Evolutionary conservation across 2,888 invertebrate species (phyloP), one percentile per base, ranked within the genome.

Genomic region (Blera fallax): DNA sequence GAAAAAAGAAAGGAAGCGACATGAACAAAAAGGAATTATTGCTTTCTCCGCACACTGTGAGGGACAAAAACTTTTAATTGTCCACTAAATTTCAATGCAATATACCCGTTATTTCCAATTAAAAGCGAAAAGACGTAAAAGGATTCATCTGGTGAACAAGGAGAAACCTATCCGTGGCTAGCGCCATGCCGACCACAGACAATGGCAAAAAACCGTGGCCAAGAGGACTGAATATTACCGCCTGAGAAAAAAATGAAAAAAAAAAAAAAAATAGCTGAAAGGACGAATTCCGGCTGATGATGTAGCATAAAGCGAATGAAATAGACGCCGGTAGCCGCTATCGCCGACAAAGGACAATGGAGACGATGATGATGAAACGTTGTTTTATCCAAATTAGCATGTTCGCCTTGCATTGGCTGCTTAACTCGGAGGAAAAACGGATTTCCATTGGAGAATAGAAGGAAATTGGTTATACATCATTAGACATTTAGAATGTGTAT

Each of bases 381-480:
- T 52, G 65, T 83, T 78, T 67, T 52, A 83, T 78, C 54, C 60
- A 78, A 83, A 83, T 83, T 83, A 83, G 83, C 83, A 83, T 83
- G 83, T 73, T 83, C 73, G 65, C 37, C 45, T 69, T 60, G 65
- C 67, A 67, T 54, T 54, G 67, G 52, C 52, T 29, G 24, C 27
- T 34, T 37, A 37, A 67, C 14, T 40, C 7, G 14, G 29, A 60
- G 58, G 34, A 27, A 73, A 73, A 78, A 78, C 50, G 62, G 70
- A 77, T 73, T 58, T 40, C 37, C 54, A 83, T 54, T 11, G 60
- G 32, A 43, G 54, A 65, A 73, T 54, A 45, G 54, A 7, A 62
- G 78, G 78, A 73, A 78, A 83, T 83, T 83, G 83, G 72, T 67
- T 78, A 78, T 78, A 78, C 83, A 83, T 83, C 83, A 83, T 83